Percentiles rank a stretch among this genome's conserved stretches.
These are phyloP conservation scores for Hyperoplus lanceolatus DNA, from an alignment of 2,797 vertebrate species.

Conservation along the genomic window DNA sequence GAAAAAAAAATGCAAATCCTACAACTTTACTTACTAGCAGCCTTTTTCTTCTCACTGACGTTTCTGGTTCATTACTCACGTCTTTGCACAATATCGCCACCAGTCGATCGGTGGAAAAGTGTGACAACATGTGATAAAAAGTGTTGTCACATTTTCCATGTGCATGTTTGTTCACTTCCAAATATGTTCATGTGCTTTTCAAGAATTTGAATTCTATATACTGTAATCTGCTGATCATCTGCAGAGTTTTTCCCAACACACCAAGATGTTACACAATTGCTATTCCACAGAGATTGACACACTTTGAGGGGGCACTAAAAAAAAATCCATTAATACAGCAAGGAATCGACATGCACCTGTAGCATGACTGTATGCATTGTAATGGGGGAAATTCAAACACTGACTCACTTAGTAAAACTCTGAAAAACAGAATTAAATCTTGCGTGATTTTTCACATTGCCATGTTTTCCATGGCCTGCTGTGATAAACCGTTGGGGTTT, in stretches of 20 bases:
- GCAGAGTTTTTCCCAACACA: conserved; percentile 16
- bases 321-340: conserved; percentile 28
- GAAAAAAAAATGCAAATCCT: no score
- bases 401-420: background rate
- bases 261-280: conserved; percentile 52
- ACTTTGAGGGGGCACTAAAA: conserved; percentile 12
- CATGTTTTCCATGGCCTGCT: conserved; percentile 38
- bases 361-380: conserved; percentile 1
- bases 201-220: conserved; percentile 44
- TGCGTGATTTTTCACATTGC: conserved; percentile 12
- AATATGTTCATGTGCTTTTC: conserved; percentile 41
- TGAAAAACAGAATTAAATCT: conserved; percentile 17
- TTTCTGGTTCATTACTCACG: no score
- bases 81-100: no score
- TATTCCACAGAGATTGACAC: conserved; percentile 25
- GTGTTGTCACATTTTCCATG: no score
- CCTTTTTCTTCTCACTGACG: no score
- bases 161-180: no score
- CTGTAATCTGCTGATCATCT: conserved; percentile 41
- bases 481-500: conserved; percentile 36
- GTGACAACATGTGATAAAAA: no score
- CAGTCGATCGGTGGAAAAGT: no score
- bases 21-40: no score
- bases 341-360: background rate
- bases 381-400: background rate